Base-by-base conservation (phyloP, 1,140 invertebrate species). In the Scaptomyza graminum region DNA sequence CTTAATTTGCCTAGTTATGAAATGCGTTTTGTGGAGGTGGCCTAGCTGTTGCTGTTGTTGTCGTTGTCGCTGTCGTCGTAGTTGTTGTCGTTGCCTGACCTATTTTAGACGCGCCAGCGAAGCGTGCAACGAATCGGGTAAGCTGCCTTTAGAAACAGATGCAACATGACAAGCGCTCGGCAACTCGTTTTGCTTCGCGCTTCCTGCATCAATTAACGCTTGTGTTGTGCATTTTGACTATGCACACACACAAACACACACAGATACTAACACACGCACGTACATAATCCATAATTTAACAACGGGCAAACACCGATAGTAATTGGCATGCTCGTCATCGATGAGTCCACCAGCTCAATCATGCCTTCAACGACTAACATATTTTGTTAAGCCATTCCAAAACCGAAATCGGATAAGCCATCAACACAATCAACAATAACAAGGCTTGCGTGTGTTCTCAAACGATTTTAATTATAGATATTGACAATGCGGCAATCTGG, bases 391-490 rank as follows among this genome's bases (percentile, higher is more conserved):
- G 62, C 74, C 70, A 81, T 71, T 71, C 61, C 65, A 54, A 13
- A n/a, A 41, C 37, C 31, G 57, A 71, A 74, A 85, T 85, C 78
- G 67, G 82, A 85, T 85, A 78, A 78, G 37, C 55, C 59, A 15
- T 37, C 41, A 15, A 56, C 25, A 43, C 64, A 56, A 56, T 34
- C 44, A 44, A 64, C 37, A 41, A 55, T 43, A 41, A 39, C 15
- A 56, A 37, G 44, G 71, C 44, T 87, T 85, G 82, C 82, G 82
- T 85, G 82, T 82, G 83, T 85, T 85, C 83, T 82, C 78, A 56
- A 77, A 65, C 43, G 82, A 85, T 85, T 85, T 85, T 85, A 85
- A 85, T 85, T 85, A 85, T 85, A 85, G 82, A 85, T 85, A 87
- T 78, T 64, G 67, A 84, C 59, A 85, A 64, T 73, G 72, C 62